Conservation (phyloP, 1,140 invertebrate species). For the Mercenaria mercenaria region DNA sequence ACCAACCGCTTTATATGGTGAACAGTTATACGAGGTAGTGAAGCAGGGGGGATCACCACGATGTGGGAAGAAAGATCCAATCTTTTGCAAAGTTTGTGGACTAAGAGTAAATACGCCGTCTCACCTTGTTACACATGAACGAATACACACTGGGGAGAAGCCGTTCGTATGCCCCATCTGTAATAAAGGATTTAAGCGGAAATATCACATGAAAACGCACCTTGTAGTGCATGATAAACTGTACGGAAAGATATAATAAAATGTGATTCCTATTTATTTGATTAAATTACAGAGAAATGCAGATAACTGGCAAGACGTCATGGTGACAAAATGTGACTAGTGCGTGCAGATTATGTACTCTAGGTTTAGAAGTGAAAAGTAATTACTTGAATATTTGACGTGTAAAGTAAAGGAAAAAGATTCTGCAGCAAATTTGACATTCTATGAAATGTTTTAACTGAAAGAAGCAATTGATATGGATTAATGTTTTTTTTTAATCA, state of each 20-base stretch:
- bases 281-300: too few relatives aligned
- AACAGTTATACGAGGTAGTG: neutral
- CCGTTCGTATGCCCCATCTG: slow-evolving; percentile 21
- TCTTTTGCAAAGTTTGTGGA: neutral
- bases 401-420: too few relatives aligned
- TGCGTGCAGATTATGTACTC: too few relatives aligned
- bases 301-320: too few relatives aligned
- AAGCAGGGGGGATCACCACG: neutral
- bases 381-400: too few relatives aligned
- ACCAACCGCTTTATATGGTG: neutral
- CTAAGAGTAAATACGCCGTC: neutral
- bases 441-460: too few relatives aligned
- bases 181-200: slow-evolving; percentile 10
- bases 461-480: too few relatives aligned
- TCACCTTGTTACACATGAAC: neutral
- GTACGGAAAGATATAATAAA: neutral
- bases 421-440: too few relatives aligned
- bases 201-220: slow-evolving; percentile 34
- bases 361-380: too few relatives aligned
- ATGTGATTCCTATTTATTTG: too few relatives aligned
- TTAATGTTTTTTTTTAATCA: too few relatives aligned
- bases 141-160: slow-evolving; percentile 36
- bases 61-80: neutral
- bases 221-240: slow-evolving; percentile 2
- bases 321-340: too few relatives aligned